Evolutionary conservation across 2,888 invertebrate genomes (phyloP).

Genomic region (Thereva unica): DNA sequence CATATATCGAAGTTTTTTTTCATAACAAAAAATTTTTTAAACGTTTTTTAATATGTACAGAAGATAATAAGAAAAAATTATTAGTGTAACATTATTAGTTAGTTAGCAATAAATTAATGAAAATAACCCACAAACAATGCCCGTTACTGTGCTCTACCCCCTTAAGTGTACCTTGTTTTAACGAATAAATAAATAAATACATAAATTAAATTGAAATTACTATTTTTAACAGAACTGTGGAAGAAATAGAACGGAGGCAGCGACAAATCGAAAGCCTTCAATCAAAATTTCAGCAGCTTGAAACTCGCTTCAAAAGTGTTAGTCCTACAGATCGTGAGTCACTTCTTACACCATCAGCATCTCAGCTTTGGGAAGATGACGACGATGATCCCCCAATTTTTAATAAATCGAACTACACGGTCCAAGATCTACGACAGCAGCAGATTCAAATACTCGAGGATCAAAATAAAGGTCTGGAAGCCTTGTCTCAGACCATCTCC

Average conservation of each 20-base stretch:
- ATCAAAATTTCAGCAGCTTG: constrained; percentile 64
- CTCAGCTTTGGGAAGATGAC: constrained; percentile 45
- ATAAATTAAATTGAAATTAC: neutral
- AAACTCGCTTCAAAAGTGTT: constrained; percentile 51
- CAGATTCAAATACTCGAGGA: constrained; percentile 68
- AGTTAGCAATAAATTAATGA: no score
- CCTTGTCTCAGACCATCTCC: constrained; percentile 72
- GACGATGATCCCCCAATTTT: constrained; percentile 58
- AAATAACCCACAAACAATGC: no score
- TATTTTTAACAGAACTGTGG: constrained; percentile 60
- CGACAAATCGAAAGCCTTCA: constrained; percentile 66
- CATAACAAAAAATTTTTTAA: no score
- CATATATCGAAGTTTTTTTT: no score
- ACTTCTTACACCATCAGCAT: constrained; percentile 41
- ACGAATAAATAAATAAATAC: no score
- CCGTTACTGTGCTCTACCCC: no score
- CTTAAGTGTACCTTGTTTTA: no score
- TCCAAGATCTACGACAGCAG: constrained; percentile 61
- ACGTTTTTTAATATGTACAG: no score
- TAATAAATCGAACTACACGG: constrained; percentile 54
- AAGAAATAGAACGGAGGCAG: constrained; percentile 66
- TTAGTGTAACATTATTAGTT: no score
- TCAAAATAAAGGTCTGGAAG: constrained; percentile 78
- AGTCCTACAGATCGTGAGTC: constrained; percentile 29
- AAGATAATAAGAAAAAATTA: no score